Evolutionary conservation across 2,888 invertebrate species (phyloP), one percentile per base, ranked within the genome.

Genomic region (Hydraecia micacea): DNA sequence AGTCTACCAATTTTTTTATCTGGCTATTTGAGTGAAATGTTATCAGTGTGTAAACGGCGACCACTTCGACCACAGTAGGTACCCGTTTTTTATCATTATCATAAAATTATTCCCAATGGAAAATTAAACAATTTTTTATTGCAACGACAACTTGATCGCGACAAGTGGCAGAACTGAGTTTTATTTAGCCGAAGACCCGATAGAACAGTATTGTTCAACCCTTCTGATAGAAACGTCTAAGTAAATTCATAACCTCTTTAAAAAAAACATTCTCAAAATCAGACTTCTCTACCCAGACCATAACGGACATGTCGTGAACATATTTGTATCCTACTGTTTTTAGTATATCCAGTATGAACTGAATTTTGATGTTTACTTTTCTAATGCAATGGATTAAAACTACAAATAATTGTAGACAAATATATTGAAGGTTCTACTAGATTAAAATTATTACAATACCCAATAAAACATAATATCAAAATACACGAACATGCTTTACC

Each of bases 401-500:
- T 7, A 71, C n/a, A 71, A 73, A 36, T 55, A 81, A 55, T 63
- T 63, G 0, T 18, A 28, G 9, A n/a, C 13, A 28, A 58, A 65
- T 55, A 52, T 68, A 52, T 60, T 63, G 1, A 63, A n/a, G 15
- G 11, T 68, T 70, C 0, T 36, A 42, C 25, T 9, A 46, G 13
- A 36, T 52, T 68, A 25, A 15, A 75, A 46, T 73, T 28, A 15
- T 62, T 46, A 77, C 36, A 71, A 62, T 55, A 28, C 11, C 49
- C 58, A 63, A 13, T 69, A 80, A 58, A 68, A 63, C 32, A 15
- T 65, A 74, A 3, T 52, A 83, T 66, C 55, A 60, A 71, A 84
- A 80, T 83, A 78, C 63, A 77, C 49, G 65, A 85, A 80, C 84
- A 83, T 69, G 83, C 79, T 86, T 85, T 87, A 82, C 89, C 89